A percentile compares a stretch with the other conserved stretches of the same genome.
These are phyloP conservation scores for Amphiura filiformis DNA, from an alignment of 35 echinoderm and acorn worm species.

Conservation along the genomic window DNA sequence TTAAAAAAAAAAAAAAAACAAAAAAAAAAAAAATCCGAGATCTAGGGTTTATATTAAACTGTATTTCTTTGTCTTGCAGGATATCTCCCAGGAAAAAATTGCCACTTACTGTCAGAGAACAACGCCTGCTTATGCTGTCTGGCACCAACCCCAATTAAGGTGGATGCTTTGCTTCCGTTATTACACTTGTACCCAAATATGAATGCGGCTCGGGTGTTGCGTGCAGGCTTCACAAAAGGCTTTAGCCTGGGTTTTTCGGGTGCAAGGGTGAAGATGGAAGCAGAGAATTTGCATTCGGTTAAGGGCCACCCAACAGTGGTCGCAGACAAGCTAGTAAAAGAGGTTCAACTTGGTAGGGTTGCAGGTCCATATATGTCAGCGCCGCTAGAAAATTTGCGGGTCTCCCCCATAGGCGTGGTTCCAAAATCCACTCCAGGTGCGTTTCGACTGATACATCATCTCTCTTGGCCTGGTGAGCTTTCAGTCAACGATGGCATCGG, in stretches of 20 bases:
- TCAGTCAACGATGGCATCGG: not conserved
- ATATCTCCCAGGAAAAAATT: too few relatives aligned
- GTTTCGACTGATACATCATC: conserved; percentile 1
- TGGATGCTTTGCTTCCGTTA: not conserved
- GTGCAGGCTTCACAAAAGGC: not conserved
- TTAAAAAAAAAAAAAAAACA: too few relatives aligned
- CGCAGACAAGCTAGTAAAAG: not conserved
- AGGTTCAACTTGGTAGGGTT: not conserved
- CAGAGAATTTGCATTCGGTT: not conserved
- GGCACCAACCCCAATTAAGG: not conserved
- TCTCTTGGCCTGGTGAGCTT: not conserved
- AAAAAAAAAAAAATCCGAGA: too few relatives aligned
- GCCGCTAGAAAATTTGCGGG: not conserved
- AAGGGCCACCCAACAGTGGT: not conserved
- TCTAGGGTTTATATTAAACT: too few relatives aligned
- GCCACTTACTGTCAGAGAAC: too few relatives aligned
- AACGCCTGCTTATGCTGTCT: not conserved
- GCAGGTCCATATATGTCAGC: not conserved
- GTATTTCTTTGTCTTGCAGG: too few relatives aligned
- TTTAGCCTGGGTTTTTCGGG: not conserved
- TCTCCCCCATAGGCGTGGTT: not conserved
- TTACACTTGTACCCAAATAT: not conserved
- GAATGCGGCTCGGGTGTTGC: not conserved
- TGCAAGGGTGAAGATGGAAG: not conserved
- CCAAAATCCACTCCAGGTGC: not conserved